Conservation (phyloP, 2,888 invertebrate species). For the Ennomos fuscantarius region DNA sequence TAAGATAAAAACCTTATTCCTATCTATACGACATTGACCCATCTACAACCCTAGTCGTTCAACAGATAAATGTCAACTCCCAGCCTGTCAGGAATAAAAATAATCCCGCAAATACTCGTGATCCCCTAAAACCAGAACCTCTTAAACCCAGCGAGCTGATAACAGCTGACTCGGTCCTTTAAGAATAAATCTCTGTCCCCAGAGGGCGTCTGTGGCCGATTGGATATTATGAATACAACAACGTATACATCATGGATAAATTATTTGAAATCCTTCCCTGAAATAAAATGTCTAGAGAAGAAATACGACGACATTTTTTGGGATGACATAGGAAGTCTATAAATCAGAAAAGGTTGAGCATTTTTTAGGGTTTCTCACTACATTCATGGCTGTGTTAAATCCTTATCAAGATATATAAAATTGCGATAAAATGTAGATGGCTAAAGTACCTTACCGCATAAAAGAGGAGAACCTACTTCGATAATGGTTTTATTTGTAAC, state of each 20-base stretch:
- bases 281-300: slow-evolving; percentile 31
- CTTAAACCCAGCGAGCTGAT: slow-evolving; percentile 29
- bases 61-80: slow-evolving; percentile 5
- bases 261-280: slow-evolving; percentile 37
- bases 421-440: not conserved
- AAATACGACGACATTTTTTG: slow-evolving; percentile 33
- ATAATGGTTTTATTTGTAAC: too few species aligned
- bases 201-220: slow-evolving; percentile 23
- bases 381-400: slow-evolving; percentile 9
- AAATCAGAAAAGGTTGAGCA: slow-evolving; percentile 28
- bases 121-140: slow-evolving; percentile 15
- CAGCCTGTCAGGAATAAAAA: slow-evolving; percentile 12
- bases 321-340: slow-evolving; percentile 28
- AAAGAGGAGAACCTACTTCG: not conserved
- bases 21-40: slow-evolving; percentile 7
- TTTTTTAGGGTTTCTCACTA: slow-evolving; percentile 17
- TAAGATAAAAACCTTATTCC: too few species aligned
- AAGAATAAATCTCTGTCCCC: slow-evolving; percentile 46
- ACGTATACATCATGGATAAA: slow-evolving; percentile 35
- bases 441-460: not conserved
- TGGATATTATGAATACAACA: slow-evolving; percentile 36
- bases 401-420: slow-evolving; percentile 3
- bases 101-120: slow-evolving; percentile 19
- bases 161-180: slow-evolving; percentile 39
- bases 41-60: slow-evolving; percentile 1